Evolutionary conservation across 2,113 vertebrate genomes (phyloP).

Genomic region (Leiothrix lutea): DNA sequence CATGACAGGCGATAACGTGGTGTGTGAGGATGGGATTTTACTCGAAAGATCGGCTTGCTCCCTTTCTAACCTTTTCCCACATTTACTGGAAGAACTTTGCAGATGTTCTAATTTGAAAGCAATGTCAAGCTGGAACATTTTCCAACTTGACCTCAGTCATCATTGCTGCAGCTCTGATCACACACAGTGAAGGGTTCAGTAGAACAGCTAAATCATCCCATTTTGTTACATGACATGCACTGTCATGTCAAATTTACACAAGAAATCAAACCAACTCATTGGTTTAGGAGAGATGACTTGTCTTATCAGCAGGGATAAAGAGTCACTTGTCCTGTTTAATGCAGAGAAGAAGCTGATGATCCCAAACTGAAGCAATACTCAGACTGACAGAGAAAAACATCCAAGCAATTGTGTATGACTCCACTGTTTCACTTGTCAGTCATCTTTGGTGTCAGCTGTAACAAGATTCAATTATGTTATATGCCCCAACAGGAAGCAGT

Average conservation of each 20-base stretch:
- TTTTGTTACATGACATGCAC: not conserved
- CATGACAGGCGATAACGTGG: not conserved
- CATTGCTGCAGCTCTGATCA: constrained; percentile 17
- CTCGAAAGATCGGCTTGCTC: not conserved
- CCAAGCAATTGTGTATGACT: not conserved
- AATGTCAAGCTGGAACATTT: constrained; percentile 23
- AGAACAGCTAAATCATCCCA: constrained; percentile 10
- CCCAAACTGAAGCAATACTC: not conserved
- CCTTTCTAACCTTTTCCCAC: not conserved
- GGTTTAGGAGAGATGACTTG: not conserved
- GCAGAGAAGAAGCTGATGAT: not conserved
- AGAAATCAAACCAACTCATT: not conserved
- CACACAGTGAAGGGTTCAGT: not conserved
- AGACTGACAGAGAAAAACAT: not conserved
- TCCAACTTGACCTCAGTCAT: constrained; percentile 33
- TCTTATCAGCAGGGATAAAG: not conserved
- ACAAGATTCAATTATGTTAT: not conserved
- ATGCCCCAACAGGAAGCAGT: not conserved
- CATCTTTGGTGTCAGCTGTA: not conserved
- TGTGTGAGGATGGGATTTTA: not conserved
- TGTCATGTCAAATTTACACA: not conserved
- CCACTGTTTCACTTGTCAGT: not conserved
- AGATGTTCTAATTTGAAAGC: constrained; percentile 36
- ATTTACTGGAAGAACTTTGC: constrained; percentile 28
- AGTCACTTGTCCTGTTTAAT: not conserved